Evolutionary conservation across 92 coral and sea anemone species (phyloP), one percentile per base, ranked within the genome.

Genomic region (Epizoanthus illoricatus): DNA sequence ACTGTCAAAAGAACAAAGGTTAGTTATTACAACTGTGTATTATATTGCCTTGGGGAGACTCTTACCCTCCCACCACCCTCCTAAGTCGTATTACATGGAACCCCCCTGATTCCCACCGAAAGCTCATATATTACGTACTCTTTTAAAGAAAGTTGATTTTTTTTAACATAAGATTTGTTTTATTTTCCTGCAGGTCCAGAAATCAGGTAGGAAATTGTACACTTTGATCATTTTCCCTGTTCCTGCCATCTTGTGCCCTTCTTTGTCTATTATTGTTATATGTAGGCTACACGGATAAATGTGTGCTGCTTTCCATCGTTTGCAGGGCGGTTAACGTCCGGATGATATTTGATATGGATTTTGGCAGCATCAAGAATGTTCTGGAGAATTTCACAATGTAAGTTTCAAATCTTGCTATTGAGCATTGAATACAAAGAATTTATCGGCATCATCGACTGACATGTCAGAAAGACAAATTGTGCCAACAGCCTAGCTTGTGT

Each of bases 1-100:
- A 75, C 54, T 75, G 81, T 60, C 68, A 59, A 36, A 75, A 60
- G 45, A 60, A 67, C 7, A 61, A 75, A 75, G 81, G 81, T 75
- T 40, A 33, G 81, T 75, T 33, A 68, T 49, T 49, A 11, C 55
- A 49, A 49, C 55, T 49, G 55, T 49, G 55, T 49, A 49, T 49
- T 7, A 7, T 0, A 49, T 8, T 49, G 8, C 55, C 55, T 11
- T 11, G 10, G 55, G 55, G 13, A 1, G 55, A 49, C 55, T 49
- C 11, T 13, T 7, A 49, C 55, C 55, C 49, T 28, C 36, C 2
- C 36, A 28, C 33, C 33, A 28, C 36, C 2, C 36, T 2, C 36
- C 36, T 28, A 28, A 28, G 36, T 28, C 36, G 36, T 28, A 28
- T 28, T 28, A 28, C 0, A 28, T 28, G 33, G 33, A 28, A 28